A percentile compares a stretch with the other conserved stretches of the same genome.
Conservation (phyloP, 1,140 invertebrate genomes). For the Eumeta japonica region DNA sequence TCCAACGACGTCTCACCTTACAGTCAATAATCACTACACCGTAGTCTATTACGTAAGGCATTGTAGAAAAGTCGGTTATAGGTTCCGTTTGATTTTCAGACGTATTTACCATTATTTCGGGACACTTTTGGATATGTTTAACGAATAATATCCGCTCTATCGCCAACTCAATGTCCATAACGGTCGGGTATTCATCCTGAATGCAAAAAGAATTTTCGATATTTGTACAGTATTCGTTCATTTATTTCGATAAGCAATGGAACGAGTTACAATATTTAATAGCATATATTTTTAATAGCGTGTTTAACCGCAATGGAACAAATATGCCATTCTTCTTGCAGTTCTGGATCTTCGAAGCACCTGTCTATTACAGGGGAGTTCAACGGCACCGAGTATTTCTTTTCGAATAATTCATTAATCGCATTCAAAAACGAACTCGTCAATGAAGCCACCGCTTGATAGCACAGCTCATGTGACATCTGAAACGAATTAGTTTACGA, state of each 20-base stretch:
- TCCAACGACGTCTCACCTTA: slow-evolving; percentile 26
- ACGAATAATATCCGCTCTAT: slow-evolving; percentile 38
- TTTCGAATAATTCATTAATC: slow-evolving; percentile 29
- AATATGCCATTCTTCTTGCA: slow-evolving; percentile 36
- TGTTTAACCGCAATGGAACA: slow-evolving; percentile 41
- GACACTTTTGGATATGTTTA: slow-evolving; percentile 28
- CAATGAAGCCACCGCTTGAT: slow-evolving; percentile 30
- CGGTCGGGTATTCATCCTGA: slow-evolving; percentile 36
- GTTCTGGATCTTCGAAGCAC: slow-evolving; percentile 38
- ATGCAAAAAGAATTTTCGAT: too few relatives aligned
- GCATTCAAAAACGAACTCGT: slow-evolving; percentile 36
- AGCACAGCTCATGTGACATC: slow-evolving; percentile 27
- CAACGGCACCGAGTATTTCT: slow-evolving; percentile 22
- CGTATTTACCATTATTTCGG: slow-evolving; percentile 28
- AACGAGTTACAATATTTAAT: too few relatives aligned
- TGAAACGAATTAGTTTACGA: too few relatives aligned
- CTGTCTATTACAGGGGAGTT: slow-evolving; percentile 32
- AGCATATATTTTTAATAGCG: too few relatives aligned
- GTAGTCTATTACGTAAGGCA: slow-evolving; percentile 39
- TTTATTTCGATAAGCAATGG: too few relatives aligned
- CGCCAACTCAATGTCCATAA: slow-evolving; percentile 43
- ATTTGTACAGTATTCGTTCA: too few relatives aligned
- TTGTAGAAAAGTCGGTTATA: slow-evolving; percentile 36
- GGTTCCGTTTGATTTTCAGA: slow-evolving; percentile 23
- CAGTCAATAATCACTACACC: slow-evolving; percentile 43